A percentile compares a stretch with the other conserved stretches of the same genome.
Evolutionary conservation across 1,140 invertebrate genomes (phyloP).

Genomic region (Aphis craccivora): DNA sequence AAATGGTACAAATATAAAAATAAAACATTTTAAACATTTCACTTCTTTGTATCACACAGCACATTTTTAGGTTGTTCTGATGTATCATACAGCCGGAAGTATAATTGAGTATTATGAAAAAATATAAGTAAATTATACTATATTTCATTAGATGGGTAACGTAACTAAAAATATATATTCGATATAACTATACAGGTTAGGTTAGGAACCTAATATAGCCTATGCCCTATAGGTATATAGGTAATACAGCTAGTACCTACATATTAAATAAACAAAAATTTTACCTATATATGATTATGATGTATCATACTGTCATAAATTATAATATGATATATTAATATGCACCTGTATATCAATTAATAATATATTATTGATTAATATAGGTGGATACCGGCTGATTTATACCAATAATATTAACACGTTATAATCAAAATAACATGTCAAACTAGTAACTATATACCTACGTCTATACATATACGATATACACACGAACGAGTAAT

Average conservation of each 20-base stretch:
- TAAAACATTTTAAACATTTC: background rate
- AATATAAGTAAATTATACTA: background rate
- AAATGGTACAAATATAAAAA: background rate
- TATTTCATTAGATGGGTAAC: background rate
- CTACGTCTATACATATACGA: too few relatives aligned
- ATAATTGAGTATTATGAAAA: background rate
- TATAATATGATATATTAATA: background rate
- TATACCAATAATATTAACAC: background rate
- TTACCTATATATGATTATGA: background rate
- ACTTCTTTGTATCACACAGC: background rate
- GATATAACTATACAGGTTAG: background rate
- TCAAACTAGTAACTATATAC: background rate
- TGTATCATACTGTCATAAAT: constrained; percentile 3
- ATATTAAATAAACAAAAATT: background rate
- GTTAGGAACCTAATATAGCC: background rate
- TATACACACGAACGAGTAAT: background rate
- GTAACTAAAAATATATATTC: background rate
- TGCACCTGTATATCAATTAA: background rate
- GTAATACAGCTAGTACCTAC: background rate
- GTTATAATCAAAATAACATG: background rate
- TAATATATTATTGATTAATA: background rate
- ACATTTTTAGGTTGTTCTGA: background rate
- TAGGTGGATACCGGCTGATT: background rate
- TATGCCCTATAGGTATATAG: background rate
- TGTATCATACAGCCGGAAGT: background rate